A percentile compares a stretch with the other conserved stretches of the same genome.
phyloP scores from a whole-genome alignment of 2,888 invertebrate genomes.

The Plebejus anna region DNA sequence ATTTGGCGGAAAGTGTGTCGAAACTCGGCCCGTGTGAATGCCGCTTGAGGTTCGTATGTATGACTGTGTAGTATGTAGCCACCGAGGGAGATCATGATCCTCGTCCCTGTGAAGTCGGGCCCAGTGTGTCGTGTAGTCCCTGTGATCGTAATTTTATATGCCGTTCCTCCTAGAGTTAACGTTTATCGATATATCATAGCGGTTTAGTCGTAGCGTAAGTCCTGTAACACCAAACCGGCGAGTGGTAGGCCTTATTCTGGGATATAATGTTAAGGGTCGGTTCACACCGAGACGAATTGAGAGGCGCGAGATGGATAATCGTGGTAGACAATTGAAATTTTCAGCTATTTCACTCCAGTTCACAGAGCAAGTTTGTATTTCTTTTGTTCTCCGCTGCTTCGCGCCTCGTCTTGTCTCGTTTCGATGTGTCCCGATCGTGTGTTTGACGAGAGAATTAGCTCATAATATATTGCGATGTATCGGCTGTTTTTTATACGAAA shows the following conservation, averaged over 20 bases:
- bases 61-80: neutral
- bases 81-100: neutral
- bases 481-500: slow-evolving; percentile 27
- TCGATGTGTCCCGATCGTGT: neutral
- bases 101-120: neutral
- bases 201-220: slow-evolving; percentile 24
- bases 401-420: neutral
- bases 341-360: too few species aligned
- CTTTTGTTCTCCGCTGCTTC: neutral
- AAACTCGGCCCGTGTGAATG: neutral
- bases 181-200: slow-evolving; percentile 22
- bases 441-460: slow-evolving; percentile 16
- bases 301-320: neutral
- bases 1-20: too few species aligned
- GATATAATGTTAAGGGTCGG: neutral
- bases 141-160: slow-evolving; percentile 21
- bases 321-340: neutral
- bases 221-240: slow-evolving; percentile 15
- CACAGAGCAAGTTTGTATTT: too few species aligned
- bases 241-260: slow-evolving; percentile 16
- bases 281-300: neutral
- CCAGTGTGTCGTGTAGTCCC: neutral
- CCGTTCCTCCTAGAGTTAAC: slow-evolving; percentile 28
- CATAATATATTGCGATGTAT: slow-evolving; percentile 20
- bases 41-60: neutral